phyloP scores from a whole-genome alignment of 2,888 invertebrate species.

The Spilosoma lubricipeda region DNA sequence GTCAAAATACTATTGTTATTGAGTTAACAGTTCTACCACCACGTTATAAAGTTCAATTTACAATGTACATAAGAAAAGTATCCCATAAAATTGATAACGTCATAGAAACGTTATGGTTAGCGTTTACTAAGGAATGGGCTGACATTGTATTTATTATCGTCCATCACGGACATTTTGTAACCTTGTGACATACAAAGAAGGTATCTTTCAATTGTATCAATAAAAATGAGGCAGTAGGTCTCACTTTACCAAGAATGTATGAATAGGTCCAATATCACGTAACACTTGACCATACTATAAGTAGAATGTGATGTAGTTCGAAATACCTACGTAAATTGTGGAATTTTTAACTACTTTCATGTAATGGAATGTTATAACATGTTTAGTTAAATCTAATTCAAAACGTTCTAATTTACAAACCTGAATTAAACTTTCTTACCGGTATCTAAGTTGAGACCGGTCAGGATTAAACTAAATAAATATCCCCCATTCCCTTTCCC shows the following conservation, averaged over 20 bases:
- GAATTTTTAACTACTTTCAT: no score
- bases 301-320: no score
- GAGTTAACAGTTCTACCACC: neutral
- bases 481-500: no score
- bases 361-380: no score
- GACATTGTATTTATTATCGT: neutral
- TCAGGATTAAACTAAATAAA: no score
- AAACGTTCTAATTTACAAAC: no score
- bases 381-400: no score
- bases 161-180: neutral
- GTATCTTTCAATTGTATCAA: neutral
- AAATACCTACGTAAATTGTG: no score
- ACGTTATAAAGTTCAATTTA: neutral
- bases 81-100: neutral
- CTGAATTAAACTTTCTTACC: no score
- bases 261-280: neutral
- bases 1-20: no score
- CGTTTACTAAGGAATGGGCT: neutral
- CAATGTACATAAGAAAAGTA: neutral
- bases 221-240: neutral
- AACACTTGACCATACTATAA: neutral
- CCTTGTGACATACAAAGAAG: neutral
- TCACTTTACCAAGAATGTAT: neutral
- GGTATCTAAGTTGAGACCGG: no score
- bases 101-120: neutral